phyloP scores from a whole-genome alignment of 2,888 invertebrate genomes.

The Ephialtes manifestator region DNA sequence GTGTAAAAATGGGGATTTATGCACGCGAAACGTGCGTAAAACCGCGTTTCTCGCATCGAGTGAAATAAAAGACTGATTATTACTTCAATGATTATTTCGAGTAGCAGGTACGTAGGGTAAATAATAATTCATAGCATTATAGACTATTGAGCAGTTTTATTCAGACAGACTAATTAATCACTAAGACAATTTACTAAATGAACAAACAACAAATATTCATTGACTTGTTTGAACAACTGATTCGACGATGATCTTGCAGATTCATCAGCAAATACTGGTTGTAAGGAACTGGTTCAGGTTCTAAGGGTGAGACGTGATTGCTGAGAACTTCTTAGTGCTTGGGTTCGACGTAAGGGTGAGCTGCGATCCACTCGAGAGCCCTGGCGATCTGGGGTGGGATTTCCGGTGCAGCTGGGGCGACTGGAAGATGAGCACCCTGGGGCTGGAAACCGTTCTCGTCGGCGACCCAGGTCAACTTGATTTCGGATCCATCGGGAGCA shows the following conservation, averaged over 20 bases:
- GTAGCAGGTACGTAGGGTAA: background rate
- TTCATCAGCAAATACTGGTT: background rate
- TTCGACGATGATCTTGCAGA: background rate
- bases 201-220: background rate
- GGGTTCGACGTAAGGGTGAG: constrained; percentile 70
- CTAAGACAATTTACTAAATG: background rate
- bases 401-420: constrained; percentile 58
- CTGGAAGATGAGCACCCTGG: constrained; percentile 69
- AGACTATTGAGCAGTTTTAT: background rate
- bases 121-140: background rate
- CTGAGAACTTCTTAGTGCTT: constrained; percentile 4
- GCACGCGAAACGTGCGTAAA: too few relatives aligned
- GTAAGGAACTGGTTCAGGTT: background rate
- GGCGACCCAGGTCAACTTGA: constrained; percentile 65
- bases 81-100: background rate
- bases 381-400: constrained; percentile 68
- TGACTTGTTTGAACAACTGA: background rate
- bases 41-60: too few relatives aligned
- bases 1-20: too few relatives aligned
- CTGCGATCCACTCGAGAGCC: constrained; percentile 69
- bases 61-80: too few relatives aligned
- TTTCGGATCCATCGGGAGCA: constrained; percentile 68
- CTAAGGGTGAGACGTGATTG: background rate
- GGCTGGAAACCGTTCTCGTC: constrained; percentile 70
- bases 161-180: background rate